Conservation (phyloP, 2,797 vertebrate species). For the Mergus octosetaceus region DNA sequence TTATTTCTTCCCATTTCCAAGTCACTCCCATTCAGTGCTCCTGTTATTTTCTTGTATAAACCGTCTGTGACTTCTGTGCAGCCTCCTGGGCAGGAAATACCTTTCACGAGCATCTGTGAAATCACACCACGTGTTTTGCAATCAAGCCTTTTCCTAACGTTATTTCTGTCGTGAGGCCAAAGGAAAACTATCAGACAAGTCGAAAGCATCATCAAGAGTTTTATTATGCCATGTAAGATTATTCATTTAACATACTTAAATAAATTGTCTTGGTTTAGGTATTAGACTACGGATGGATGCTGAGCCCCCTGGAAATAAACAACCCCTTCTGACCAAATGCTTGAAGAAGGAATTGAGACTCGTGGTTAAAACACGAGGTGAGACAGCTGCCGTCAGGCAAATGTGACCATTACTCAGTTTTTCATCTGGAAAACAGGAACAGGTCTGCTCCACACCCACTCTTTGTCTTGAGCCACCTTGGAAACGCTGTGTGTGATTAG, state of each 20-base stretch:
- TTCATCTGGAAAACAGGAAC: neutral
- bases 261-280: neutral
- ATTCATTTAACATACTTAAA: neutral
- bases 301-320: neutral
- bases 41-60: neutral
- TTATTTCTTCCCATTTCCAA: neutral
- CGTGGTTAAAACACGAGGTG: neutral
- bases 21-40: neutral
- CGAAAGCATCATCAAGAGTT: neutral
- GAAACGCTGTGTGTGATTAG: fast-evolving
- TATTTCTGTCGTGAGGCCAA: neutral
- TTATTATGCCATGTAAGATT: neutral
- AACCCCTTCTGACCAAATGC: neutral
- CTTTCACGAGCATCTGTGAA: neutral
- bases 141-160: neutral
- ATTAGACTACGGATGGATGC: neutral
- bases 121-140: neutral
- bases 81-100: neutral
- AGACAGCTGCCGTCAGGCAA: neutral
- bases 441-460: neutral
- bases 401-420: neutral
- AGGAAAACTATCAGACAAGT: neutral
- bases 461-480: neutral
- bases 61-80: neutral
- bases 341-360: neutral